Conservation (phyloP, 2,113 vertebrate species). For the Callocephalon fimbriatum region DNA sequence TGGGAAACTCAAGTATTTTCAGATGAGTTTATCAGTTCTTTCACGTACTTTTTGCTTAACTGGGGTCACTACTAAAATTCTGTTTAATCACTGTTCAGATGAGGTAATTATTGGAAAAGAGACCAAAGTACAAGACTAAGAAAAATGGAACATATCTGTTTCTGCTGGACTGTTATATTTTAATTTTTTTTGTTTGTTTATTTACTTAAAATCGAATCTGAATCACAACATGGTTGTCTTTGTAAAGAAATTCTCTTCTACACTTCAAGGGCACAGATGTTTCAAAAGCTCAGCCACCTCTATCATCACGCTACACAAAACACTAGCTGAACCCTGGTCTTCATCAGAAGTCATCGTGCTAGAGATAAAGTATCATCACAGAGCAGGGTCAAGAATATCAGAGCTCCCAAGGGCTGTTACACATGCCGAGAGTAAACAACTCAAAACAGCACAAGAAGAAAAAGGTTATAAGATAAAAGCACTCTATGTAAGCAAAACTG, state of each 20-base stretch:
- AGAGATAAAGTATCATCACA: not conserved
- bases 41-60: not conserved
- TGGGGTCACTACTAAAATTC: not conserved
- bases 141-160: not conserved
- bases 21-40: not conserved
- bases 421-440: not conserved
- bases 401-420: not conserved
- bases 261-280: not conserved
- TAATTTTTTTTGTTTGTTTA: not conserved
- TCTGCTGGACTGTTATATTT: not conserved
- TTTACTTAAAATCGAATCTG: not conserved
- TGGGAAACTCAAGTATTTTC: not conserved
- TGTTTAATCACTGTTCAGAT: not conserved
- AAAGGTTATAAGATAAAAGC: not conserved
- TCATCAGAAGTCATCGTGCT: not conserved
- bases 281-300: not conserved
- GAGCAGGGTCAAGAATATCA: not conserved
- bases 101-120: not conserved
- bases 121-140: not conserved
- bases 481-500: not conserved
- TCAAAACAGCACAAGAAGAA: not conserved
- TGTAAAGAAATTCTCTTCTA: not conserved
- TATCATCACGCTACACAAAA: not conserved
- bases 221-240: not conserved
- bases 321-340: not conserved